Percentiles rank a stretch among this genome's conserved stretches.
These are phyloP conservation scores for Rhinogobius similis DNA, from an alignment of 2,113 vertebrate genomes.

Conservation along the genomic window DNA sequence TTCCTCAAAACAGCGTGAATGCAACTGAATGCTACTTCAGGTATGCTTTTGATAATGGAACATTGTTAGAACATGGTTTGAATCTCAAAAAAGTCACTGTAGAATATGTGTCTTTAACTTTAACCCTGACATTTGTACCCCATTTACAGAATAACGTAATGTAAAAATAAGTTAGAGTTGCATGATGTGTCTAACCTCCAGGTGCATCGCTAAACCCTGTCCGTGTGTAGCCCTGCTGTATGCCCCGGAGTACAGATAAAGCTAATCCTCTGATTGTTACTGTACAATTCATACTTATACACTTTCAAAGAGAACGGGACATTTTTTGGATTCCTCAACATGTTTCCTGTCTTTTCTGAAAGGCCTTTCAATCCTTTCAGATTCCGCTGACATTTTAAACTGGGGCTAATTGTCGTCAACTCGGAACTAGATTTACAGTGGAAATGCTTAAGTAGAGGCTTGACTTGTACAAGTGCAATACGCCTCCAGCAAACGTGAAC, in stretches of 20 bases:
- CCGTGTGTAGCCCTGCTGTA: background rate
- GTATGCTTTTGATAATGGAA: too few species aligned
- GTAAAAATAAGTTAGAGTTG: background rate
- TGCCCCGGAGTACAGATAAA: constrained; percentile 2
- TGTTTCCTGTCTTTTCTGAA: constrained; percentile 5
- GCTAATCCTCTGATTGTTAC: constrained; percentile 14
- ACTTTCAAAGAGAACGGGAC: constrained; percentile 1
- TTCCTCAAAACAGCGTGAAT: too few species aligned
- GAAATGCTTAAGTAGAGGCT: background rate
- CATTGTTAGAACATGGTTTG: too few species aligned
- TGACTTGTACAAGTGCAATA: background rate
- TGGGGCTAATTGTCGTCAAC: constrained; percentile 1
- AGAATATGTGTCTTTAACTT: too few species aligned
- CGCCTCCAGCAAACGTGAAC: background rate
- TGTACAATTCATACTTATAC: constrained; percentile 6
- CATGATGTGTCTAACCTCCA: background rate
- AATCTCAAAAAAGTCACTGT: too few species aligned
- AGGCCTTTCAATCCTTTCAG: constrained; percentile 2
- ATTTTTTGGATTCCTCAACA: constrained; percentile 8
- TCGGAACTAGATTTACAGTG: constrained; percentile 5
- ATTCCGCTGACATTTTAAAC: constrained; percentile 1
- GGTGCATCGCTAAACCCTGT: background rate
- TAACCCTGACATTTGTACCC: too few species aligned
- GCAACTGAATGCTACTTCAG: too few species aligned
- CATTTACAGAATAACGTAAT: background rate